Conservation (phyloP, 2,888 invertebrate species). For the Drosophila koepferae region DNA sequence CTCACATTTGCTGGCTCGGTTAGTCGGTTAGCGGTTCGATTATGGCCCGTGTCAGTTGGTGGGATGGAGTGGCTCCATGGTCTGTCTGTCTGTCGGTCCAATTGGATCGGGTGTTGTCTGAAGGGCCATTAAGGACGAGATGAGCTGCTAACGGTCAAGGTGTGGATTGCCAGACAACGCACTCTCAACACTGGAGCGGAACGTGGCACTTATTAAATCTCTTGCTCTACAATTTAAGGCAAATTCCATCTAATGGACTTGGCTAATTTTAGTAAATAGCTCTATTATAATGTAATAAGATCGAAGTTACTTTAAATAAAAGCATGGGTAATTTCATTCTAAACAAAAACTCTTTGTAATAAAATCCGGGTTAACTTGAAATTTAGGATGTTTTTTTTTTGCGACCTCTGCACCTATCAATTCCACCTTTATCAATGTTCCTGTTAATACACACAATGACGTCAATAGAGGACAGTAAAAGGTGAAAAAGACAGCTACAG, state of each 20-base stretch:
- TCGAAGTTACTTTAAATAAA: neutral
- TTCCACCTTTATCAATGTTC: slow-evolving; percentile 3
- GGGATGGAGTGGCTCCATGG: slow-evolving; percentile 45
- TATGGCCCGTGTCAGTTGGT: slow-evolving; percentile 46
- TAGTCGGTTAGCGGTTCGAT: slow-evolving; percentile 43
- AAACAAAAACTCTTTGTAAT: neutral
- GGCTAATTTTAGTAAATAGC: neutral
- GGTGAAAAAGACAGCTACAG: slow-evolving; percentile 2
- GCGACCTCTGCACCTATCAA: neutral
- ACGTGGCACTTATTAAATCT: slow-evolving; percentile 7
- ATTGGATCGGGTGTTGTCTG: slow-evolving; percentile 34
- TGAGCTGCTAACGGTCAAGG: slow-evolving; percentile 38
- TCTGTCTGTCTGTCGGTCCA: slow-evolving; percentile 31
- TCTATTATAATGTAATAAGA: neutral
- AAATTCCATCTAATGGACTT: neutral
- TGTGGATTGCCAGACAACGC: slow-evolving; percentile 2
- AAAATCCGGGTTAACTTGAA: neutral
- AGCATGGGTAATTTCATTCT: no score
- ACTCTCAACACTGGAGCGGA: neutral
- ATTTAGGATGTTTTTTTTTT: neutral
- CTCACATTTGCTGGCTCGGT: slow-evolving; percentile 1
- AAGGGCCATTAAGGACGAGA: slow-evolving; percentile 40
- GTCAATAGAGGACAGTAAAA: slow-evolving; percentile 33
- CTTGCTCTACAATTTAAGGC: slow-evolving; percentile 3
- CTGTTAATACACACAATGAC: slow-evolving; percentile 28